Base-by-base conservation (phyloP, 1,140 invertebrate species). In the Antheraea mylitta region DNA sequence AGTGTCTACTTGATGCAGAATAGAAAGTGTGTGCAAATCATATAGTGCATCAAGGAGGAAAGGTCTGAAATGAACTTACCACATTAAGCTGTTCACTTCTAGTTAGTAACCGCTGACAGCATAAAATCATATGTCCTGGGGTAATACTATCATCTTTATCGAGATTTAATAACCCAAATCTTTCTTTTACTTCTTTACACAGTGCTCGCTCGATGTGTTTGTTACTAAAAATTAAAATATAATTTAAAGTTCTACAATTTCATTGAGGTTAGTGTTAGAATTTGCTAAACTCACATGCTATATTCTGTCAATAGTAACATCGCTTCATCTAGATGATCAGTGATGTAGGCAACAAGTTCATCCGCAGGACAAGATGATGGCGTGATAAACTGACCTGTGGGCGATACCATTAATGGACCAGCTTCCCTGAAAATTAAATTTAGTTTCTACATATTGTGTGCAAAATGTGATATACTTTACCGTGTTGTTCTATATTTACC, bases 121-220 rank as follows among this genome's bases (percentile, higher is more conserved):
- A 98, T 60, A 95, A 87, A 70, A 98, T 97, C 97, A 99, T 98
- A 19, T 97, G 93, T 71, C 96, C 95, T 0, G 97, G 97, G 0
- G 96, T 97, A 7, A 99, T 95, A 76, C 96, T 97, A 79, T 98
- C 97, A 78, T 98, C 98, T 92, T 98, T 98, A 69, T 94, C 93
- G 0, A 99, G 89, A 18, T 94, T 93, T 7, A 94, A 86, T 18
- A 99, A 87, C 18, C 94, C 92, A 10, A 98, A 93, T 77, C 95
- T 91, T 30, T 93, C 83, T 18, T 95, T 92, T 36, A 96, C 96
- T 81, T 94, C 92, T 58, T 94, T 86, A 71, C 95, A 94, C 16
- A 98, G 90, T 69, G 95, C 94, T 66, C 93, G 93, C 85, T 98
- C 97, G 16, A 96, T 92, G 70, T 96, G 94, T 84, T 97, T 97